phyloP scores from a whole-genome alignment of 2,797 vertebrate species.

The Myotis myotis region DNA sequence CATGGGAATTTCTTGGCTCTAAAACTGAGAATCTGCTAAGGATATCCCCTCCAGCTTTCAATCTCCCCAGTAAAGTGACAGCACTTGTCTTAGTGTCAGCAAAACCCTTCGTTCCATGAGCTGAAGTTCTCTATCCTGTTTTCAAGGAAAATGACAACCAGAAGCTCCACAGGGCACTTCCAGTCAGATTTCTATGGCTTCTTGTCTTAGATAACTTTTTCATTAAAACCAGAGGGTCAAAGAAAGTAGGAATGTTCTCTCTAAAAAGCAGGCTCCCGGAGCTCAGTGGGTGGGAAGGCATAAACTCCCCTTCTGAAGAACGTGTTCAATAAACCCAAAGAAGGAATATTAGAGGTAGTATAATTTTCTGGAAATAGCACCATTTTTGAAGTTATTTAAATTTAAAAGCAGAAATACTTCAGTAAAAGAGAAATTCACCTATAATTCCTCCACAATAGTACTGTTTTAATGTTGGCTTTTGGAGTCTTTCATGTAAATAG shows the following conservation, averaged over 20 bases:
- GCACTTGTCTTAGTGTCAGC: not conserved
- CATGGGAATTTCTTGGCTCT: not conserved
- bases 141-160: conserved; percentile 4
- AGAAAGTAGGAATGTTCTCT: not conserved
- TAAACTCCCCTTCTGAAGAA: not conserved
- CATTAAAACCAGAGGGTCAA: not conserved
- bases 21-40: not conserved
- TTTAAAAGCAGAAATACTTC: not conserved
- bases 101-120: not conserved
- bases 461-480: not conserved
- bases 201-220: not conserved
- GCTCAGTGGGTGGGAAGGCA: not conserved
- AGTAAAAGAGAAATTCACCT: conserved; percentile 5
- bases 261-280: not conserved
- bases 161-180: not conserved
- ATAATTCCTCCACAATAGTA: not conserved
- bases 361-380: not conserved
- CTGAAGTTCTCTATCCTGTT: not conserved
- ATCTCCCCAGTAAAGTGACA: not conserved
- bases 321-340: not conserved
- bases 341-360: not conserved
- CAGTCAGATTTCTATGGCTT: not conserved
- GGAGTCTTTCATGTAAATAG: not conserved
- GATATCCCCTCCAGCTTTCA: not conserved
- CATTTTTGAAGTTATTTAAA: conserved; percentile 24